Percentiles rank a stretch among this genome's conserved stretches.
Conservation (phyloP, 2,888 invertebrate genomes). For the Meloe dianella region DNA sequence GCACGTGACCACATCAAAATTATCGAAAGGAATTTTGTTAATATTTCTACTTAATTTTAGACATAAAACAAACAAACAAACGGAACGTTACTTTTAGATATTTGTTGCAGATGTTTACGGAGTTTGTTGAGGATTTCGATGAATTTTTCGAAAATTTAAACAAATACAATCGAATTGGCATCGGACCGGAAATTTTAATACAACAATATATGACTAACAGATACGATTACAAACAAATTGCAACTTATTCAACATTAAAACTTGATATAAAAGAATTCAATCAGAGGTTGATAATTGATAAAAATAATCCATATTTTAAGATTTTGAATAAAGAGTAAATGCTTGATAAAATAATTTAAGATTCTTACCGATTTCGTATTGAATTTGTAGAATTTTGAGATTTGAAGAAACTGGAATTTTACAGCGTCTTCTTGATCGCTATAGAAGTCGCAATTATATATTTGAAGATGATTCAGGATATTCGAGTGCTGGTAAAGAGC, state of each 20-base stretch:
- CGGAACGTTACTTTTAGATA: too few relatives aligned
- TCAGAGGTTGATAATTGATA: slow-evolving; percentile 30
- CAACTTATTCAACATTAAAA: slow-evolving; percentile 26
- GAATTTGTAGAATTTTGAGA: slow-evolving; percentile 31
- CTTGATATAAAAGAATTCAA: slow-evolving; percentile 25
- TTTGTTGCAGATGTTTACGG: slow-evolving; percentile 31
- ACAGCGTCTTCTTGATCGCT: slow-evolving; percentile 29
- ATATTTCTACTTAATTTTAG: too few relatives aligned
- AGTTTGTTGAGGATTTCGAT: slow-evolving; percentile 32
- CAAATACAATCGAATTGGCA: slow-evolving; percentile 41
- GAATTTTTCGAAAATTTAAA: slow-evolving; percentile 40
- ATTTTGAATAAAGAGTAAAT: slow-evolving; percentile 43
- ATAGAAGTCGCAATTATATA: slow-evolving; percentile 17
- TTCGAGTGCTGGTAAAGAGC: slow-evolving; percentile 50
- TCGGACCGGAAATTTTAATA: slow-evolving; percentile 41
- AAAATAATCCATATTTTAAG: slow-evolving; percentile 36
- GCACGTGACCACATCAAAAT: slow-evolving; percentile 17
- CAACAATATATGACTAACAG: slow-evolving; percentile 39
- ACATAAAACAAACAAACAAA: too few relatives aligned
- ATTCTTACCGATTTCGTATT: background rate
- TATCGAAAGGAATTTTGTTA: slow-evolving; percentile 29
- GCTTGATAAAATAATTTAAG: slow-evolving; percentile 8
- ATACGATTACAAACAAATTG: slow-evolving; percentile 24
- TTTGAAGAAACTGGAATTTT: slow-evolving; percentile 36
- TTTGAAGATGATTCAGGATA: slow-evolving; percentile 40